Evolutionary conservation across 2,113 vertebrate genomes (phyloP).

Genomic region (Steatornis caripensis): DNA sequence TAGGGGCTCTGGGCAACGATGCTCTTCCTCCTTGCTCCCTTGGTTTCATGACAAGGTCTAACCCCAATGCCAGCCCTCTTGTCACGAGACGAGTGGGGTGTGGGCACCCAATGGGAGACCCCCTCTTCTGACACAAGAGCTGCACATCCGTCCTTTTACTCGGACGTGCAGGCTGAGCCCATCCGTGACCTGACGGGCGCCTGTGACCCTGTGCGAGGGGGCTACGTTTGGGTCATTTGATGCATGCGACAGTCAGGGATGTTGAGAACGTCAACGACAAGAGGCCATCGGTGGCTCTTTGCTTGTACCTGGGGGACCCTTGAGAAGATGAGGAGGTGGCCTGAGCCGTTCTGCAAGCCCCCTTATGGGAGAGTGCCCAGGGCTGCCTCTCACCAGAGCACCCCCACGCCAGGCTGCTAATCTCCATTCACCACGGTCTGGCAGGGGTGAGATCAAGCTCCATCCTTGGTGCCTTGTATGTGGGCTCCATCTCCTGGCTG

Average conservation of each 20-base stretch:
- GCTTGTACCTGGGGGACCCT: neutral
- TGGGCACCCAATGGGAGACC: neutral
- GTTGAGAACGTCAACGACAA: neutral
- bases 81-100: neutral
- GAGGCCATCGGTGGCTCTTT: neutral
- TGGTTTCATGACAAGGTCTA: neutral
- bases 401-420: neutral
- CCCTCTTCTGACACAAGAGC: accelerated
- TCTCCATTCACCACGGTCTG: neutral
- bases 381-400: neutral
- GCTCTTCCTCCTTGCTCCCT: neutral
- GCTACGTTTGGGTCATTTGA: neutral
- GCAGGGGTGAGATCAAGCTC: neutral
- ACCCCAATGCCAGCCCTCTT: neutral
- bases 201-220: neutral
- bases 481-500: slow-evolving; percentile 52
- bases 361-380: neutral
- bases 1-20: neutral
- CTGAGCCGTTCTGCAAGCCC: neutral
- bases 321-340: neutral
- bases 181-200: accelerated
- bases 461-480: neutral
- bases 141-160: neutral
- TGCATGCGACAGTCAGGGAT: neutral
- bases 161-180: neutral